Conservation (phyloP, 2,888 invertebrate species). For the Proisotoma minuta region DNA sequence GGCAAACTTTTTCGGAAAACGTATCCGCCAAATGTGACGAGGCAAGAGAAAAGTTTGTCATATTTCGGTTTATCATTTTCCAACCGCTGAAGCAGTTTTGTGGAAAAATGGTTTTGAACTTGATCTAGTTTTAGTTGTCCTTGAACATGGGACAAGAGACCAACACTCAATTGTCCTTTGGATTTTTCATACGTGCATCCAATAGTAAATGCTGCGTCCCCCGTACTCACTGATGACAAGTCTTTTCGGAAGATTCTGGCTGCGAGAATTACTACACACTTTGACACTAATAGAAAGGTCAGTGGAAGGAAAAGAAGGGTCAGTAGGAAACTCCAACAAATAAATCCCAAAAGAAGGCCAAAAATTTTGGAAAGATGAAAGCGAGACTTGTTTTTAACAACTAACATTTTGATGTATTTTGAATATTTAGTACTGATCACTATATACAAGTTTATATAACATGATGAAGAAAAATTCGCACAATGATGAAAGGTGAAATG, state of each 20-base stretch:
- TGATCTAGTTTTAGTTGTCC: slow-evolving; percentile 29
- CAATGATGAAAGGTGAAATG: too few relatives aligned
- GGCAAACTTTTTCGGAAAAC: slow-evolving; percentile 34
- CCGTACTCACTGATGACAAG: slow-evolving; percentile 29
- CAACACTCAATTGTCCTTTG: slow-evolving; percentile 36
- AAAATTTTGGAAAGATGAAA: not conserved
- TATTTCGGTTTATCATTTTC: slow-evolving; percentile 32
- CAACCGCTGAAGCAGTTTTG: slow-evolving; percentile 25
- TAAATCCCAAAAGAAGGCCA: not conserved
- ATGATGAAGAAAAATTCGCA: too few relatives aligned
- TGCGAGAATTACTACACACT: slow-evolving; percentile 26
- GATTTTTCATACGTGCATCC: slow-evolving; percentile 35
- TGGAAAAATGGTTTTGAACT: slow-evolving; percentile 33
- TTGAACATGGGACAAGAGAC: slow-evolving; percentile 27
- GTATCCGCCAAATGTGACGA: slow-evolving; percentile 36
- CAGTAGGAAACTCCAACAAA: slow-evolving; percentile 32
- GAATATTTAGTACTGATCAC: too few relatives aligned
- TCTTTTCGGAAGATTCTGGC: slow-evolving; percentile 26
- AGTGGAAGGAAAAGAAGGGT: slow-evolving; percentile 29
- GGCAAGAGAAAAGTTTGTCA: slow-evolving; percentile 35
- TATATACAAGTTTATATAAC: too few relatives aligned
- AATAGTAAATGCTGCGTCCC: slow-evolving; percentile 35
- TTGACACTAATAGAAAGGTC: slow-evolving; percentile 25
- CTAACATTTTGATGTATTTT: too few relatives aligned
- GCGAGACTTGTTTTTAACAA: too few relatives aligned